phyloP scores from a whole-genome alignment of 2,888 invertebrate species.

The Molorchus minor region DNA sequence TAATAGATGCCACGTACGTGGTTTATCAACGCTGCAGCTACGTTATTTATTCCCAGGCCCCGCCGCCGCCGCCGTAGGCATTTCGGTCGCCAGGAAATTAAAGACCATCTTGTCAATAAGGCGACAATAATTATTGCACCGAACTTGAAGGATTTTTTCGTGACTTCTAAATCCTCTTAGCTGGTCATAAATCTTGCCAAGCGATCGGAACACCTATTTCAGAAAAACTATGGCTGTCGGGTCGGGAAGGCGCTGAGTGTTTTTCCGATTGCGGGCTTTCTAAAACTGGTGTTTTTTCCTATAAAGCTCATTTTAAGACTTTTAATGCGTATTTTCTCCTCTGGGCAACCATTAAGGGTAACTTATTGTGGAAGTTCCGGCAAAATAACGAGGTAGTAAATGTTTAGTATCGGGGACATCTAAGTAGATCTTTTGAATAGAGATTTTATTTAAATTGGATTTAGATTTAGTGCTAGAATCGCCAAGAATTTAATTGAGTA shows the following conservation, averaged over 20 bases:
- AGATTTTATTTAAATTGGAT: too few species aligned
- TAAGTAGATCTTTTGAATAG: too few species aligned
- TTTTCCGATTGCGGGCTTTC: too few species aligned
- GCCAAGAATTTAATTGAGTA: too few species aligned
- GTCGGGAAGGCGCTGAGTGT: too few species aligned
- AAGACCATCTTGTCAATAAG: slow-evolving; percentile 13
- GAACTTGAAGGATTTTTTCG: background rate
- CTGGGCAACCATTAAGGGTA: too few species aligned
- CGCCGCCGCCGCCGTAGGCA: background rate
- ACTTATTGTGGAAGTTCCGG: too few species aligned
- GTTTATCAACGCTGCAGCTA: slow-evolving; percentile 1
- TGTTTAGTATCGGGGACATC: too few species aligned
- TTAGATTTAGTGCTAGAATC: too few species aligned
- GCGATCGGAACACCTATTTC: background rate
- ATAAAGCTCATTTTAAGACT: background rate
- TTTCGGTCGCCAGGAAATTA: background rate
- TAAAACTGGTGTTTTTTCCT: background rate
- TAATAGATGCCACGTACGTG: slow-evolving; percentile 6
- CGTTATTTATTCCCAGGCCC: slow-evolving; percentile 5
- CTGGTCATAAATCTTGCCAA: slow-evolving; percentile 1
- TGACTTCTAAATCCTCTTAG: background rate
- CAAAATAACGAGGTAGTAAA: too few species aligned
- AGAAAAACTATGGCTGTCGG: background rate
- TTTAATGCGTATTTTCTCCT: too few species aligned
- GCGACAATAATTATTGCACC: slow-evolving; percentile 8